These are phyloP conservation scores for Drosophila stalkeri DNA, from an alignment of 2,888 invertebrate species.

Conservation along the genomic window DNA sequence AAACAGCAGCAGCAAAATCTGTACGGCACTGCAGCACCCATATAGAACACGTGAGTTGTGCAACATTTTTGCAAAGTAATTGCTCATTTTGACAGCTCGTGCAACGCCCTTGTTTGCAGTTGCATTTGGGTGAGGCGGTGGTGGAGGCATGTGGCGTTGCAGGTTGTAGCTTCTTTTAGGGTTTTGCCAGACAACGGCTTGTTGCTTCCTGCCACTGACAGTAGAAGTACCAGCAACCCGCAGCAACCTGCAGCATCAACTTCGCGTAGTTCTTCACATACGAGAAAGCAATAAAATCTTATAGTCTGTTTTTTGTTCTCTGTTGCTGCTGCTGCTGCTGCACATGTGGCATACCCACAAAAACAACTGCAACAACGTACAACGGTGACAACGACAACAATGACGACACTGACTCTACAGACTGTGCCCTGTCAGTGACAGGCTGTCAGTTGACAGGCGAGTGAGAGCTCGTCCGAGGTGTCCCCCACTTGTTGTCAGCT, in stretches of 20 bases:
- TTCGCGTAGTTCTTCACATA: conserved; percentile 69
- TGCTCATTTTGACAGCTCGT: conserved; percentile 80
- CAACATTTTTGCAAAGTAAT: conserved; percentile 81
- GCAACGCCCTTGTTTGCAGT: conserved; percentile 79
- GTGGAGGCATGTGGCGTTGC: conserved; percentile 5
- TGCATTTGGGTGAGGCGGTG: conserved; percentile 6
- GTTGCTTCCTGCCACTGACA: conserved; percentile 72
- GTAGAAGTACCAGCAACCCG: conserved; percentile 31
- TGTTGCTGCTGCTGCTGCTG: conserved; percentile 28
- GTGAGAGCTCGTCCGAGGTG: conserved; percentile 41
- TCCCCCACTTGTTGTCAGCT: conserved; percentile 70
- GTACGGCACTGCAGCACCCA: conserved; percentile 19
- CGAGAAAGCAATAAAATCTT: conserved; percentile 77
- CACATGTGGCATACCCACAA: conserved; percentile 65
- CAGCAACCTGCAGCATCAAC: conserved; percentile 60
- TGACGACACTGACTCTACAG: conserved; percentile 75
- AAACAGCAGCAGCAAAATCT: conserved; percentile 6
- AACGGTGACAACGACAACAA: conserved; percentile 76
- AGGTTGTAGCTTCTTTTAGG: conserved; percentile 47
- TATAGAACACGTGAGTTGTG: conserved; percentile 71
- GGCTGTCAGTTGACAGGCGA: conserved; percentile 62
- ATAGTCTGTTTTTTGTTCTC: conserved; percentile 72
- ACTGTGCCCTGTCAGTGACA: conserved; percentile 73
- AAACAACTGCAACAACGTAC: conserved; percentile 38
- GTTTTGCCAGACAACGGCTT: conserved; percentile 61